Evolutionary conservation across 2,113 vertebrate species (phyloP).

Genomic region (Paralichthys olivaceus): DNA sequence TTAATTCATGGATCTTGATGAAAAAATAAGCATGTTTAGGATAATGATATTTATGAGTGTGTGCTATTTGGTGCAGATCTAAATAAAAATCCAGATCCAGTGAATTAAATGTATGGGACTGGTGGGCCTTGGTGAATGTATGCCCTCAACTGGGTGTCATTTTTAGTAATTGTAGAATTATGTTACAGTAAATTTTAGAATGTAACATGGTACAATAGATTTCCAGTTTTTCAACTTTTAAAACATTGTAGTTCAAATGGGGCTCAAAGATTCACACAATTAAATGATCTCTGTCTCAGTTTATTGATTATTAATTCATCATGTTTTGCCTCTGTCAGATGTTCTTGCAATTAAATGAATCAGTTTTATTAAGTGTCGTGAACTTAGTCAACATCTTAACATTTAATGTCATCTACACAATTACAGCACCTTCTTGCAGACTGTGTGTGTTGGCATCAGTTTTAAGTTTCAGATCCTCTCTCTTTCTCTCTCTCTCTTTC

Average conservation of each 20-base stretch:
- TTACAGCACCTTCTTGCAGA: conserved; percentile 2
- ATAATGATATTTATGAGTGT: too few relatives aligned
- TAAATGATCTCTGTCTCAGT: not conserved
- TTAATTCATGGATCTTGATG: too few relatives aligned
- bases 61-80: too few relatives aligned
- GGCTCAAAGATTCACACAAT: not conserved
- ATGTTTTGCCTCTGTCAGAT: not conserved
- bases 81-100: too few relatives aligned
- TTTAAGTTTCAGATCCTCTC: not conserved
- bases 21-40: too few relatives aligned
- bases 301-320: not conserved
- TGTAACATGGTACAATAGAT: too few relatives aligned
- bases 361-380: not conserved
- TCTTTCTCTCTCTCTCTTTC: not conserved
- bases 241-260: not conserved
- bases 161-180: too few relatives aligned
- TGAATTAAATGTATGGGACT: too few relatives aligned
- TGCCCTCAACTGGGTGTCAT: too few relatives aligned
- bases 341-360: not conserved
- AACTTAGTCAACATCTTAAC: not conserved
- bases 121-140: too few relatives aligned
- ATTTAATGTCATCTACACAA: not conserved
- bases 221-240: too few relatives aligned
- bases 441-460: conserved; percentile 21
- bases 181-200: too few relatives aligned